Conservation (phyloP, 2,888 invertebrate genomes). For the Sympetrum striolatum region DNA sequence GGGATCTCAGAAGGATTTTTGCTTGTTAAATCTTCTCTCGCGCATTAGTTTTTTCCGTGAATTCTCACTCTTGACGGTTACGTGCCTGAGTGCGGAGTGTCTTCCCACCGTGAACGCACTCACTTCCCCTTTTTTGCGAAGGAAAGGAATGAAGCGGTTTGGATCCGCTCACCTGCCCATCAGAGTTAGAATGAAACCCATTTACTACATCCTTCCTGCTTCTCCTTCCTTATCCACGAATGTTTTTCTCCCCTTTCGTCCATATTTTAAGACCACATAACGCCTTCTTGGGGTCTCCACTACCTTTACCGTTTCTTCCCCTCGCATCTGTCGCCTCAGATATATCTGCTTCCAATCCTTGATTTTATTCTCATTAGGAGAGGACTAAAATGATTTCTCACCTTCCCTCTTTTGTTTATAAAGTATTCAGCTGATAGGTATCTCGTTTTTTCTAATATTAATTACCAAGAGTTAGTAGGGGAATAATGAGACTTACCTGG, state of each 20-base stretch:
- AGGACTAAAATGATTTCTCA: background rate
- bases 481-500: no score
- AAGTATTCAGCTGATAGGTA: no score
- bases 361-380: background rate
- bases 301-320: background rate
- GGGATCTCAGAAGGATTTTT: background rate
- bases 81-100: background rate
- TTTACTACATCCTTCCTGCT: background rate
- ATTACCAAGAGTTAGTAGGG: no score
- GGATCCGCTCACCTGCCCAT: conserved; percentile 18
- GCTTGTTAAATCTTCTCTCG: background rate
- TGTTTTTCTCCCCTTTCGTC: background rate
- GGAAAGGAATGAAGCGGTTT: background rate
- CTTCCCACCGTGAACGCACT: background rate
- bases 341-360: background rate
- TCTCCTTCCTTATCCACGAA: background rate
- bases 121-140: background rate
- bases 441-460: no score
- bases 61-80: background rate
- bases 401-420: background rate
- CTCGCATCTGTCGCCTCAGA: background rate
- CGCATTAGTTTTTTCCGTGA: background rate
- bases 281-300: background rate
- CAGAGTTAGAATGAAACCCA: background rate
- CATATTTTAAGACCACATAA: background rate